A percentile compares a stretch with the other conserved stretches of the same genome.
Evolutionary conservation across 1,140 invertebrate genomes (phyloP).

Genomic region (Phymorhynchus buccinoides): DNA sequence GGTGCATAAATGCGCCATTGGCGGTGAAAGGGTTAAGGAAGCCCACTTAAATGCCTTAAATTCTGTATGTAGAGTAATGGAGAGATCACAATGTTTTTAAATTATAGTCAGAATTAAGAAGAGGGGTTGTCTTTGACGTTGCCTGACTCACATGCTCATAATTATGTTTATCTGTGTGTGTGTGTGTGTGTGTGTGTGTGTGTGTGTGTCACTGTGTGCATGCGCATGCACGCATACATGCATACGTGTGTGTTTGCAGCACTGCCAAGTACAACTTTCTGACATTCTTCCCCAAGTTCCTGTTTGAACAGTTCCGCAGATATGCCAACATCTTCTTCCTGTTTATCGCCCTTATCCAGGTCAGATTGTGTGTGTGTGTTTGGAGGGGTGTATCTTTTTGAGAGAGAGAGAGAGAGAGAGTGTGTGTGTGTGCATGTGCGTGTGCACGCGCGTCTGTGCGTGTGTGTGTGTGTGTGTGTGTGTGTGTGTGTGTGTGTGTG

Average conservation of each 20-base stretch:
- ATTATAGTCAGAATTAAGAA: no score
- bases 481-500: not conserved
- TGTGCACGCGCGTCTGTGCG: not conserved
- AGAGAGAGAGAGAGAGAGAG: not conserved
- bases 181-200: no score
- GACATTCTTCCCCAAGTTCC: slow-evolving; percentile 96
- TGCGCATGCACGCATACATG: no score
- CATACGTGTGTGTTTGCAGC: slow-evolving; percentile 62
- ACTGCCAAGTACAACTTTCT: slow-evolving; percentile 97
- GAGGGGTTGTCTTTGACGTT: no score
- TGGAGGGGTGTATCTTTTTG: not conserved
- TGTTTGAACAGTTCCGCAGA: slow-evolving; percentile 97
- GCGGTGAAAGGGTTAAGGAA: no score
- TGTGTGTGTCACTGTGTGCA: no score
- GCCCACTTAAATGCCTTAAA: no score
- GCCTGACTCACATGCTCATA: no score
- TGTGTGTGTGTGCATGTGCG: not conserved
- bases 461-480: not conserved
- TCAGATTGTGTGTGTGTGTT: slow-evolving; percentile 36
- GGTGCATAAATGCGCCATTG: no score
- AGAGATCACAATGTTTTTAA: no score
- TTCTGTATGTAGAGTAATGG: no score
- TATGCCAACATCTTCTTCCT: slow-evolving; percentile 99
- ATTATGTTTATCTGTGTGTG: no score
- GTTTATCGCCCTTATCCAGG: slow-evolving; percentile 87